Evolutionary conservation across 1,140 invertebrate genomes (phyloP).

Genomic region (Microvelia longipes): DNA sequence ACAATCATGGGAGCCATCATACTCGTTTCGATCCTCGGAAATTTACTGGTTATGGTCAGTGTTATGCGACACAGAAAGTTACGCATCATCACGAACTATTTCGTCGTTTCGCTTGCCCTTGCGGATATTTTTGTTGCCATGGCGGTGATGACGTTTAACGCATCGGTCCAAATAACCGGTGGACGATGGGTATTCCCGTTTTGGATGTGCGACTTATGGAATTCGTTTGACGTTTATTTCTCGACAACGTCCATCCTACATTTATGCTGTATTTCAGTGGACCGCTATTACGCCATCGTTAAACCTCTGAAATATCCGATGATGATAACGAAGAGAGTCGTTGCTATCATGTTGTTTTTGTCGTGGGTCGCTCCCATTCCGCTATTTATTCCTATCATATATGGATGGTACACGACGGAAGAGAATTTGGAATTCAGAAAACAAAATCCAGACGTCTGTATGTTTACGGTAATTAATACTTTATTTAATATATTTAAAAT

Average conservation of each 20-base stretch:
- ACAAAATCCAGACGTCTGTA: constrained; percentile 5
- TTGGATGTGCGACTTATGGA: constrained; percentile 86
- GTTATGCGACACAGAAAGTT: constrained; percentile 53
- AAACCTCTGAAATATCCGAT: constrained; percentile 74
- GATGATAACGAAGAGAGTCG: constrained; percentile 67
- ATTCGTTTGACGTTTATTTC: constrained; percentile 88
- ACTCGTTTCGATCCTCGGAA: constrained; percentile 69
- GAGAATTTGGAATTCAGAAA: constrained; percentile 40
- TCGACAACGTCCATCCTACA: constrained; percentile 87
- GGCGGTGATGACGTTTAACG: constrained; percentile 91
- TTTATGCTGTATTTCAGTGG: constrained; percentile 85
- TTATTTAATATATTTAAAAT: constrained; percentile 58
- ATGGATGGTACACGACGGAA: constrained; percentile 76
- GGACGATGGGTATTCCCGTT: constrained; percentile 72
- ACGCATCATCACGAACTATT: constrained; percentile 82
- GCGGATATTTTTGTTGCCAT: constrained; percentile 84
- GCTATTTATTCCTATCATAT: constrained; percentile 89
- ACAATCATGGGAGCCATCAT: constrained; percentile 63
- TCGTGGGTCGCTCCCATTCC: constrained; percentile 85
- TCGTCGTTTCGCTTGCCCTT: constrained; percentile 81
- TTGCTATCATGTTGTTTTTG: constrained; percentile 63
- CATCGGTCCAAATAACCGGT: constrained; percentile 62
- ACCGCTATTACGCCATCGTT: constrained; percentile 84
- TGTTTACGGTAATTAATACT: constrained; percentile 30
- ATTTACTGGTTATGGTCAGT: constrained; percentile 67